Conservation (phyloP, 2,888 invertebrate genomes). For the Magallana nippona region DNA sequence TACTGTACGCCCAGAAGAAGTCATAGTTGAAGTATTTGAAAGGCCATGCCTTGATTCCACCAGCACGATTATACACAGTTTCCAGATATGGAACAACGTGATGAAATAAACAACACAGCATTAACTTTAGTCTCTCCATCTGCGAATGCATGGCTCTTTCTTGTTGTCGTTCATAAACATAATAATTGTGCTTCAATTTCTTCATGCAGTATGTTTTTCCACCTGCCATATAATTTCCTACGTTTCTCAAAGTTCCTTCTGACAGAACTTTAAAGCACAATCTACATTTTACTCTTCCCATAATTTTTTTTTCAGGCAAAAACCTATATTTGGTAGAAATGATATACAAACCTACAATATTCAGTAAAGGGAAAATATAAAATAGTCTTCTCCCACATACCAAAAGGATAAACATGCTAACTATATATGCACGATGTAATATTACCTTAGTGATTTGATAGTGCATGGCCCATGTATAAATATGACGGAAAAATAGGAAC, state of each 20-base stretch:
- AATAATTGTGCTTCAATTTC: not conserved
- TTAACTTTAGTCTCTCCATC: not conserved
- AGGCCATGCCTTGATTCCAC: not conserved
- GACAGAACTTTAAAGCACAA: not conserved
- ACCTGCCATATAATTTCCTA: not conserved
- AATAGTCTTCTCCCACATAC: too few species aligned
- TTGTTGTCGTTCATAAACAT: not conserved
- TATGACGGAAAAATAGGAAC: not conserved
- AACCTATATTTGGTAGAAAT: not conserved
- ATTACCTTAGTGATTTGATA: not conserved
- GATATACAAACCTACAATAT: not conserved
- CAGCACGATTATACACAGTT: slow-evolving; percentile 1
- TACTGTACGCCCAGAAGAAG: slow-evolving; percentile 1
- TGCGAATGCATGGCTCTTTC: not conserved
- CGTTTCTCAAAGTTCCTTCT: not conserved
- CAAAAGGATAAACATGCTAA: not conserved
- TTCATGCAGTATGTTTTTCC: slow-evolving; percentile 13
- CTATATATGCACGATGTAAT: too few species aligned
- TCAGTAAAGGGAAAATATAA: too few species aligned
- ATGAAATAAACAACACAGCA: not conserved
- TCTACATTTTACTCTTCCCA: not conserved
- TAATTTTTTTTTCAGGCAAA: not conserved
- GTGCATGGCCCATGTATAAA: not conserved
- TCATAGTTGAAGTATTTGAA: slow-evolving; percentile 1
- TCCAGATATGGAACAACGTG: not conserved